phyloP scores from a whole-genome alignment of 2,113 vertebrate species.

The Antigone vipio region DNA sequence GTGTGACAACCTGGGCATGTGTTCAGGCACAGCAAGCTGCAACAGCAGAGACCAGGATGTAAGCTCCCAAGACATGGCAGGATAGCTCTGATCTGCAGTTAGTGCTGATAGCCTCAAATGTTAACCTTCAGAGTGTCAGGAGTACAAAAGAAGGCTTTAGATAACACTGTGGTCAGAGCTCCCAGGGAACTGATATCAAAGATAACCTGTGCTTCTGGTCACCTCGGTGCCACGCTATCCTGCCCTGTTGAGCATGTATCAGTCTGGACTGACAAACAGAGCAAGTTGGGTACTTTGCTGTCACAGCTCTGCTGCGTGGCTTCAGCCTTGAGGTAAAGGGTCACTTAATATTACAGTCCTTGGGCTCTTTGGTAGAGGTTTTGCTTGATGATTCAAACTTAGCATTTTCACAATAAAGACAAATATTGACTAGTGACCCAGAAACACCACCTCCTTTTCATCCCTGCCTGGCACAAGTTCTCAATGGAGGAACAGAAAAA shows the following conservation, averaged over 20 bases:
- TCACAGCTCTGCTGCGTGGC: not conserved
- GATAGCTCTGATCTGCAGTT: not conserved
- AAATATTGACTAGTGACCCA: not conserved
- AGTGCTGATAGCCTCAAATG: not conserved
- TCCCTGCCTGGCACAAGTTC: not conserved
- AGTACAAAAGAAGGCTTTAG: not conserved
- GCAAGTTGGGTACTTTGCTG: not conserved
- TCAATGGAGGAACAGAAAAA: not conserved
- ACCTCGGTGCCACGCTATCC: not conserved
- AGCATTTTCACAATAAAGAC: not conserved
- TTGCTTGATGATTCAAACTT: not conserved
- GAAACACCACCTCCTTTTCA: not conserved
- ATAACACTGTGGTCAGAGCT: not conserved
- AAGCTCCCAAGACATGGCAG: not conserved
- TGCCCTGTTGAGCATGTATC: not conserved
- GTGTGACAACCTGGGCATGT: fast-evolving
- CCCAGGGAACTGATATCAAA: not conserved
- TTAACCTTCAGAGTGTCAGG: not conserved
- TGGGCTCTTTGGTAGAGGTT: not conserved
- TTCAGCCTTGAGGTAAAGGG: not conserved
- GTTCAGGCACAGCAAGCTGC: not conserved
- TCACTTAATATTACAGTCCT: not conserved
- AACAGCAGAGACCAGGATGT: not conserved
- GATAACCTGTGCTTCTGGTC: not conserved
- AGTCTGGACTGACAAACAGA: not conserved